Evolutionary conservation across 2,113 vertebrate genomes (phyloP), one percentile per base, ranked within the genome.

Genomic region (Solea solea): DNA sequence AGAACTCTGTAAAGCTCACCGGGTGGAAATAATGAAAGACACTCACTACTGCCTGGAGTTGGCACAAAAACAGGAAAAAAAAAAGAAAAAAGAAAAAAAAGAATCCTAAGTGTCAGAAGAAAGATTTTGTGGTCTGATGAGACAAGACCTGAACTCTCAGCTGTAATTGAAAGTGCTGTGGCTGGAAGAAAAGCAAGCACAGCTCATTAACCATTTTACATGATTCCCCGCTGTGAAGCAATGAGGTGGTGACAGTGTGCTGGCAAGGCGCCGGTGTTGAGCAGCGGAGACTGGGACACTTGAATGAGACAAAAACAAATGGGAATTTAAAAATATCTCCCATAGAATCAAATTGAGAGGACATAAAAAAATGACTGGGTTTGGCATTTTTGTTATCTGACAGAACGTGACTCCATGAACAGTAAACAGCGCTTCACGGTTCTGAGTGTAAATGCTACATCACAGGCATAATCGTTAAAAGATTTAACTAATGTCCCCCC

Each of bases 201-300:
- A 77, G 84, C 69, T 82, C 84, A 79, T 86, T 86, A 82, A 78
- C 40, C 66, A 68, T 70, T 71, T 54, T 71, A 51, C 56, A 54
- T 27, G 46, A 69, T 42, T 21, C 34, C 66, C 79, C n/a, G 49
- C 52, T 65, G 76, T 55, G 79, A 81, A 44, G 69, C 79, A 84
- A 72, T 79, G 82, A 84, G 60, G 73, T 68, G 61, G 52, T 44
- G 44, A 44, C 64, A 41, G 34, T 59, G 21, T 49, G 56, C 76
- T 61, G 41, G 25, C 27, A 41, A 57, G 11, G 34, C 45, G 66
- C 52, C n/a, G 75, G n/a, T 57, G 67, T 53, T 63, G 45, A 78
- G 62, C 51, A 9, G 51, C 21, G 42, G 61, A 15, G 51, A 9
- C 6, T 40, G 21, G 57, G 51, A 21, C n/a, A 28, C 0, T 62